Evolutionary conservation across 2,888 invertebrate species (phyloP).

Genomic region (Tetropium fuscum): DNA sequence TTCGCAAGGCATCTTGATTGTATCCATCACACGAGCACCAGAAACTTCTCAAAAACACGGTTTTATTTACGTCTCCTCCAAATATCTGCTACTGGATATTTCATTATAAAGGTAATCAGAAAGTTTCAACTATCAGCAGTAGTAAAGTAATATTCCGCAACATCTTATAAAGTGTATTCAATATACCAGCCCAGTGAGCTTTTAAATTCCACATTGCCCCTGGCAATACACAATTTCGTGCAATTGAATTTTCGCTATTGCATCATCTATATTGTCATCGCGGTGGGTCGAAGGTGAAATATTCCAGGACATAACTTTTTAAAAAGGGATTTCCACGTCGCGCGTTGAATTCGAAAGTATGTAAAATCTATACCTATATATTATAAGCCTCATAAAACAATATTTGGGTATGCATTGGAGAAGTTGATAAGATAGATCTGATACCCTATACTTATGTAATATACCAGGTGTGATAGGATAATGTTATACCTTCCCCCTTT

Average conservation of each 20-base stretch:
- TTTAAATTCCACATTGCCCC: not conserved
- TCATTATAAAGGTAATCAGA: conserved; percentile 7
- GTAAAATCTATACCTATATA: too few species aligned
- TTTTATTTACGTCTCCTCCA: conserved; percentile 2
- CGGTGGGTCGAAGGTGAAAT: not conserved
- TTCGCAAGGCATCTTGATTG: conserved; percentile 3
- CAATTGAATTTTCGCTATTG: conserved; percentile 3
- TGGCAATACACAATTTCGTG: not conserved
- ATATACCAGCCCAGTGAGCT: conserved; percentile 14
- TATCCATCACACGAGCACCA: not conserved
- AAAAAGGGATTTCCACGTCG: too few species aligned
- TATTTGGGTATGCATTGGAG: too few species aligned
- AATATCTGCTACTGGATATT: conserved; percentile 1
- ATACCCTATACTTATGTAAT: too few species aligned
- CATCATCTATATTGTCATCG: not conserved
- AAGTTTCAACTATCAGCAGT: conserved; percentile 13
- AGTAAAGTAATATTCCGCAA: conserved; percentile 14
- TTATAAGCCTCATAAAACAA: too few species aligned
- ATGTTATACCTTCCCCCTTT: too few species aligned
- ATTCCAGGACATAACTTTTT: too few species aligned
- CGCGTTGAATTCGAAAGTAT: too few species aligned
- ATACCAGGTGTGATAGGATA: too few species aligned
- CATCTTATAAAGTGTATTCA: conserved; percentile 19
- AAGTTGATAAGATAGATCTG: too few species aligned
- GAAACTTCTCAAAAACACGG: not conserved